phyloP scores from a whole-genome alignment of 2,888 invertebrate species.

The Pachydiplax longipennis region DNA sequence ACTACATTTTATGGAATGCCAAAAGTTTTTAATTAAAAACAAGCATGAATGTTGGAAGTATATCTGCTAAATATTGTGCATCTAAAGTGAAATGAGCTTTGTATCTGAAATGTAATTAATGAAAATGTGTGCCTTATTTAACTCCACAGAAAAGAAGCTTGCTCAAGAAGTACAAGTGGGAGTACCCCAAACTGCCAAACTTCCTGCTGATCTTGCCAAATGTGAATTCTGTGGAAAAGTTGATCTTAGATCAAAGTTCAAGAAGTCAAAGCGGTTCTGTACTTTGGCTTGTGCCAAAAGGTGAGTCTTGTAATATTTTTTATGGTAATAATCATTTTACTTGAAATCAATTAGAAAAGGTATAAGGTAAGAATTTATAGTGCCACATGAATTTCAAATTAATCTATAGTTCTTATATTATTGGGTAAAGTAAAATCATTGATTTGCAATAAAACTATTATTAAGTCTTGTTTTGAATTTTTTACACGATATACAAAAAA shows the following conservation, averaged over 20 bases:
- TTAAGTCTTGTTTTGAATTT: no score
- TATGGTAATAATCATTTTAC: background rate
- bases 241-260: conserved; percentile 71
- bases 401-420: no score
- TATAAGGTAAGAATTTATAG: no score
- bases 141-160: conserved; percentile 59
- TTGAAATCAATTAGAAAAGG: no score
- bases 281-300: conserved; percentile 75
- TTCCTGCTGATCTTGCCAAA: conserved; percentile 63
- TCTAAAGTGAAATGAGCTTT: background rate
- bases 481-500: no score
- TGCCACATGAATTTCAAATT: no score
- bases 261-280: conserved; percentile 79
- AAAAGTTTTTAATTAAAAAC: no score
- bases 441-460: no score
- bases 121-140: conserved; percentile 46
- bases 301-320: conserved; percentile 56
- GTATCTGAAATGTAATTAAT: conserved; percentile 53
- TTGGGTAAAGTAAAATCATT: no score
- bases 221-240: conserved; percentile 80
- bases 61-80: no score
- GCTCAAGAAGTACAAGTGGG: conserved; percentile 56
- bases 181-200: conserved; percentile 51
- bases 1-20: no score
- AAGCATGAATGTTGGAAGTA: no score